These are phyloP conservation scores for Prionchulus punctatus DNA, from an alignment of 2,888 invertebrate species.

Conservation along the genomic window DNA sequence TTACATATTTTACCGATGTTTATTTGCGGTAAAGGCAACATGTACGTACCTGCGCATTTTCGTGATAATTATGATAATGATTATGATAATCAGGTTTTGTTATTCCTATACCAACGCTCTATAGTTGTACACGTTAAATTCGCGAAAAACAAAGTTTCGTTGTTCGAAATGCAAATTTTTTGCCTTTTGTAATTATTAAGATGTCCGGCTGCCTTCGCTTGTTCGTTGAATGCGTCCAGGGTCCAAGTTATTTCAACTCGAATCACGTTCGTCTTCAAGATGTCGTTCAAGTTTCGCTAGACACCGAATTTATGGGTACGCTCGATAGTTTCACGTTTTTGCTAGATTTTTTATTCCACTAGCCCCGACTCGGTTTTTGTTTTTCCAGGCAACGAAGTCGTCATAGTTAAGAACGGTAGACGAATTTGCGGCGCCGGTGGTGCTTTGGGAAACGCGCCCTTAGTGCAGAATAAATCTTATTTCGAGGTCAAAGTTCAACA, in stretches of 20 bases:
- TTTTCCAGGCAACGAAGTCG: constrained; percentile 69
- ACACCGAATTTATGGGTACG: constrained; percentile 23
- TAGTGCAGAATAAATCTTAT: constrained; percentile 91
- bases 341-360: background rate
- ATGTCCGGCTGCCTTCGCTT: constrained; percentile 7
- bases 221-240: constrained; percentile 12
- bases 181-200: background rate
- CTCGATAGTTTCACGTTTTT: background rate
- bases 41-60: too few relatives aligned
- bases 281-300: constrained; percentile 20
- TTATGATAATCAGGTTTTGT: too few relatives aligned
- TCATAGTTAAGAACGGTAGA: constrained; percentile 78
- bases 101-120: too few relatives aligned
- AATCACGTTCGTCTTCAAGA: constrained; percentile 20
- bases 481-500: constrained; percentile 96
- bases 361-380: too few relatives aligned
- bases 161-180: too few relatives aligned
- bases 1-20: too few relatives aligned
- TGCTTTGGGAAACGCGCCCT: constrained; percentile 75
- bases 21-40: too few relatives aligned
- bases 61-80: too few relatives aligned
- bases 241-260: constrained; percentile 19
- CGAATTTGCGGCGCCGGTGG: constrained; percentile 89
- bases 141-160: too few relatives aligned
- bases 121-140: too few relatives aligned